Conservation (phyloP, 2,113 vertebrate species). For the Esox niger region DNA sequence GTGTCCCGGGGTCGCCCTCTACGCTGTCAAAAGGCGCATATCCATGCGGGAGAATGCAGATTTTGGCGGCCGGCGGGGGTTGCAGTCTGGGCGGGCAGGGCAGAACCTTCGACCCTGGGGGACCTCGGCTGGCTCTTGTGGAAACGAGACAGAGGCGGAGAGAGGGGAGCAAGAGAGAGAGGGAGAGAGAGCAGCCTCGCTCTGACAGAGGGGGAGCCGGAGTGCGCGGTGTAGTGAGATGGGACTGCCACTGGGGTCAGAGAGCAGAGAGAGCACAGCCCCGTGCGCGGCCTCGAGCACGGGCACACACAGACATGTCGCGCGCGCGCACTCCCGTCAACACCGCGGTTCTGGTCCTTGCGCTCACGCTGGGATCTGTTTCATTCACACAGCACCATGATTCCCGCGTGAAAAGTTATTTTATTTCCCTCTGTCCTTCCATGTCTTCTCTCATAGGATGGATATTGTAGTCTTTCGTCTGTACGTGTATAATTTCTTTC, state of each 20-base stretch:
- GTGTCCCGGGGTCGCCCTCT: slow-evolving; percentile 83
- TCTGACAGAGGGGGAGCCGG: slow-evolving; percentile 59
- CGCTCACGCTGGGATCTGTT: slow-evolving; percentile 24
- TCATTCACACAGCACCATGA: background rate
- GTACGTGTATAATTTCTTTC: no score
- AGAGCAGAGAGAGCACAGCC: slow-evolving; percentile 83
- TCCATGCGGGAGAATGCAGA: slow-evolving; percentile 76
- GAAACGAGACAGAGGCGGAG: slow-evolving; percentile 59
- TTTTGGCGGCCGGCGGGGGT: slow-evolving; percentile 56
- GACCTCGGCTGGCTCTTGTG: slow-evolving; percentile 74
- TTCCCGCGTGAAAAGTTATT: background rate
- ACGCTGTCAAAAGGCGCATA: slow-evolving; percentile 72
- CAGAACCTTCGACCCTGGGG: slow-evolving; percentile 89
- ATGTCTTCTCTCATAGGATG: background rate
- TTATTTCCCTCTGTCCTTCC: background rate
- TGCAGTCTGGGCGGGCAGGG: slow-evolving; percentile 76
- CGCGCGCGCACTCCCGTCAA: slow-evolving; percentile 29
- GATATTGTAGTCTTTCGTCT: background rate
- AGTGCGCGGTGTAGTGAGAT: slow-evolving; percentile 81
- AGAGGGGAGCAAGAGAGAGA: slow-evolving; percentile 47
- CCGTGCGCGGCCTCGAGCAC: slow-evolving; percentile 49
- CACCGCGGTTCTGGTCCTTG: slow-evolving; percentile 38
- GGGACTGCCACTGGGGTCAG: slow-evolving; percentile 91
- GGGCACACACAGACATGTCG: slow-evolving; percentile 20
- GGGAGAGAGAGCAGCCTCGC: slow-evolving; percentile 57